Evolutionary conservation across 2,797 vertebrate species (phyloP).

Genomic region (Silurus aristotelis): DNA sequence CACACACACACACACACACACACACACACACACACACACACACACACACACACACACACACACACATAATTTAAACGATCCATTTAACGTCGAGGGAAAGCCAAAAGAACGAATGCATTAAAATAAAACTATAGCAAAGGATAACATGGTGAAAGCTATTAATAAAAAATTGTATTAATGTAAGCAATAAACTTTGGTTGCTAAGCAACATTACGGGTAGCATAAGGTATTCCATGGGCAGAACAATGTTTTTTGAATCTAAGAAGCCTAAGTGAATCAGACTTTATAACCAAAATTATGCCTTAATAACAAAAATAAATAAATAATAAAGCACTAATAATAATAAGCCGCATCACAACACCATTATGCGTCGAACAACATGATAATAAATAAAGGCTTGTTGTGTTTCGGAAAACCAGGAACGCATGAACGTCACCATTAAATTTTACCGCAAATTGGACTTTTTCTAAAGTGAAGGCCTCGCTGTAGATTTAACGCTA

Average conservation of each 20-base stretch:
- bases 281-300: not conserved
- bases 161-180: no score
- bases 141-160: no score
- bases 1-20: no score
- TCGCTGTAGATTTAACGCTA: not conserved
- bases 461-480: slow-evolving; percentile 5
- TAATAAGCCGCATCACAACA: not conserved
- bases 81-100: not conserved
- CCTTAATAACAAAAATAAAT: not conserved
- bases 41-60: no score
- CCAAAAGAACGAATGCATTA: not conserved
- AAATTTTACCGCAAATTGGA: not conserved
- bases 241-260: not conserved
- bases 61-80: not conserved
- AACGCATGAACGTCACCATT: not conserved
- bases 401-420: not conserved
- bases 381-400: not conserved
- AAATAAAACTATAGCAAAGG: not conserved
- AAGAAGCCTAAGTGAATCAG: not conserved
- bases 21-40: no score
- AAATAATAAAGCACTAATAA: not conserved
- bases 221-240: not conserved
- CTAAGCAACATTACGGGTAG: not conserved
- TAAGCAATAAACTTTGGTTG: not conserved
- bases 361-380: not conserved